Evolutionary conservation across 2,797 vertebrate genomes (phyloP).

Genomic region (Lutjanus argentimaculatus): DNA sequence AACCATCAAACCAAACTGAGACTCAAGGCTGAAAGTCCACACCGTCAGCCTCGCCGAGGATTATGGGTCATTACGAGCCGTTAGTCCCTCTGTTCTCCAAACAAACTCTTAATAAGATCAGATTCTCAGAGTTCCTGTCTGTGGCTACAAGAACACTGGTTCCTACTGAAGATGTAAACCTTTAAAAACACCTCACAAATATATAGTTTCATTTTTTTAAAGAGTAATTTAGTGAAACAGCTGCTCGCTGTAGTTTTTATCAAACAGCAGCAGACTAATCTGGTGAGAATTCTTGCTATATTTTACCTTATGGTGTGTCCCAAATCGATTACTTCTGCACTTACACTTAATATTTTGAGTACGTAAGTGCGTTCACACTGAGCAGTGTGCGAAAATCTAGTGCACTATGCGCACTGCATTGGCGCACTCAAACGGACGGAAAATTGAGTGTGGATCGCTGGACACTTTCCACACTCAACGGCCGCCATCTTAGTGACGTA

Average conservation of each 20-base stretch:
- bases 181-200: background rate
- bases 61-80: slow-evolving; percentile 52
- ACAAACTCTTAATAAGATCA: slow-evolving; percentile 63
- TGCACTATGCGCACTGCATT: too few relatives aligned
- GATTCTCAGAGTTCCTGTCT: slow-evolving; percentile 9
- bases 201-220: background rate
- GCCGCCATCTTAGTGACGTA: too few relatives aligned
- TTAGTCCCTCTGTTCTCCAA: slow-evolving; percentile 48
- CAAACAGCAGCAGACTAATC: background rate
- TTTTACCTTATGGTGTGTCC: too few relatives aligned
- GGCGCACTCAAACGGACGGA: too few relatives aligned
- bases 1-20: slow-evolving; percentile 14
- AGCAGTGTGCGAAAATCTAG: too few relatives aligned
- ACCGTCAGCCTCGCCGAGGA: slow-evolving; percentile 47
- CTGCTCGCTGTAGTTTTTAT: too few relatives aligned
- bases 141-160: background rate
- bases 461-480: too few relatives aligned
- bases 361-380: too few relatives aligned
- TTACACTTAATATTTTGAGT: too few relatives aligned
- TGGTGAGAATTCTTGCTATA: background rate
- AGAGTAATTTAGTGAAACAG: background rate
- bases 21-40: slow-evolving; percentile 53
- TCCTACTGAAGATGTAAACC: background rate
- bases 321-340: too few relatives aligned
- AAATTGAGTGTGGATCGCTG: too few relatives aligned